Conservation (phyloP, 2,888 invertebrate species). For the Galeopsomyia nigrocyanea region DNA sequence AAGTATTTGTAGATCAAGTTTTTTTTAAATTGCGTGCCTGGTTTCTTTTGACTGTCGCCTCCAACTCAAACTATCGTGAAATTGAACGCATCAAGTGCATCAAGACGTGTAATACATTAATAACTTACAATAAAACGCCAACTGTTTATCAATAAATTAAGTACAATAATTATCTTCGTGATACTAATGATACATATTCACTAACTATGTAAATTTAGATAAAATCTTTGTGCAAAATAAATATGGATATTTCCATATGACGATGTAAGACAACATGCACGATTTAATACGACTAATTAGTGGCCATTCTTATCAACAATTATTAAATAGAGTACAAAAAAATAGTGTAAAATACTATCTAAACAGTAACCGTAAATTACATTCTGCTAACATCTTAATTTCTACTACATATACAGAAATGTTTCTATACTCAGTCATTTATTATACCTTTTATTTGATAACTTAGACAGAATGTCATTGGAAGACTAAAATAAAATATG, state of each 20-base stretch:
- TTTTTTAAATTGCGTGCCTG: no score
- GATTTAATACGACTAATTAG: background rate
- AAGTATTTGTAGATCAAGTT: no score
- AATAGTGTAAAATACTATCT: conserved; percentile 3
- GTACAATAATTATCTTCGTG: conserved; percentile 15
- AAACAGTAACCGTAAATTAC: background rate
- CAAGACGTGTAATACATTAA: no score
- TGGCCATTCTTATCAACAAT: background rate
- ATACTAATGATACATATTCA: conserved; percentile 10
- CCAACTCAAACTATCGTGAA: no score
- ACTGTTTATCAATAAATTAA: conserved; percentile 34
- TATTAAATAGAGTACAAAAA: conserved; percentile 4
- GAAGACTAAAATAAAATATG: conserved; percentile 10
- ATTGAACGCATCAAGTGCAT: no score
- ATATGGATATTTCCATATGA: background rate
- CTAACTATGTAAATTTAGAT: conserved; percentile 14
- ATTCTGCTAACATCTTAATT: conserved; percentile 19
- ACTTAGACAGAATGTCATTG: background rate
- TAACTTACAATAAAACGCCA: background rate
- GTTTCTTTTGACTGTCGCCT: no score
- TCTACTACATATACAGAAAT: background rate
- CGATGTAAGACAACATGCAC: background rate
- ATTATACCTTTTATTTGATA: background rate
- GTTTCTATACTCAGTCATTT: conserved; percentile 15
- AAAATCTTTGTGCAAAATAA: conserved; percentile 3